Evolutionary conservation across 2,797 vertebrate species (phyloP).

Genomic region (Cossypha niveicapilla): DNA sequence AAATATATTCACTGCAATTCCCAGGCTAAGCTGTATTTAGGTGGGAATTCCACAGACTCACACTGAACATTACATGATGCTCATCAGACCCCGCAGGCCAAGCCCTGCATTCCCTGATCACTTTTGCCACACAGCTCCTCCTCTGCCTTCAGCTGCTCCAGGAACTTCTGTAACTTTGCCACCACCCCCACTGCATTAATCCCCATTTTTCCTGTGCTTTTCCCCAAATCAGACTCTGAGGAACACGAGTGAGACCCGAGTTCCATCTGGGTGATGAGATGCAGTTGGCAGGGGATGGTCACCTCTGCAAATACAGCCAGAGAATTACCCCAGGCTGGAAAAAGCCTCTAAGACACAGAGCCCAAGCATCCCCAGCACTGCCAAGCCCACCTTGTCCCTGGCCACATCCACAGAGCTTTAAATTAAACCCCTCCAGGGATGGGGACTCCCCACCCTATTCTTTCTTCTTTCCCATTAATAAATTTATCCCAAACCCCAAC

Average conservation of each 20-base stretch:
- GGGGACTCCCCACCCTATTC: too few species aligned
- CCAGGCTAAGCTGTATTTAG: not conserved
- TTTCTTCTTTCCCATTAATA: not conserved
- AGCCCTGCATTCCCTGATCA: not conserved
- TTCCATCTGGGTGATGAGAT: not conserved
- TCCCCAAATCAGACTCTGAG: not conserved
- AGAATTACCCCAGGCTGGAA: not conserved
- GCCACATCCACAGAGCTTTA: not conserved
- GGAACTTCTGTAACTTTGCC: not conserved
- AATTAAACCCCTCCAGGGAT: not conserved
- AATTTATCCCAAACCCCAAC: not conserved
- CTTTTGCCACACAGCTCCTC: not conserved
- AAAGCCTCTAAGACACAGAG: rapidly evolving
- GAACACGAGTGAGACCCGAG: rapidly evolving
- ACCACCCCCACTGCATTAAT: not conserved
- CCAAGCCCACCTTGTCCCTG: not conserved
- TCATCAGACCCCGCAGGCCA: not conserved
- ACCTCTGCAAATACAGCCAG: not conserved
- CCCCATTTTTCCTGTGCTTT: not conserved
- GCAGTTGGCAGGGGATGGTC: rapidly evolving
- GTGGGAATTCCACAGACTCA: not conserved
- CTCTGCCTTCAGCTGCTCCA: not conserved
- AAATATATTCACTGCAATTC: not conserved
- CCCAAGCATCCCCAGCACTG: not conserved
- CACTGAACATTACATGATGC: not conserved